Evolutionary conservation across 2,797 vertebrate genomes (phyloP), one percentile per base, ranked within the genome.

Genomic region (Neosalanx taihuensis): DNA sequence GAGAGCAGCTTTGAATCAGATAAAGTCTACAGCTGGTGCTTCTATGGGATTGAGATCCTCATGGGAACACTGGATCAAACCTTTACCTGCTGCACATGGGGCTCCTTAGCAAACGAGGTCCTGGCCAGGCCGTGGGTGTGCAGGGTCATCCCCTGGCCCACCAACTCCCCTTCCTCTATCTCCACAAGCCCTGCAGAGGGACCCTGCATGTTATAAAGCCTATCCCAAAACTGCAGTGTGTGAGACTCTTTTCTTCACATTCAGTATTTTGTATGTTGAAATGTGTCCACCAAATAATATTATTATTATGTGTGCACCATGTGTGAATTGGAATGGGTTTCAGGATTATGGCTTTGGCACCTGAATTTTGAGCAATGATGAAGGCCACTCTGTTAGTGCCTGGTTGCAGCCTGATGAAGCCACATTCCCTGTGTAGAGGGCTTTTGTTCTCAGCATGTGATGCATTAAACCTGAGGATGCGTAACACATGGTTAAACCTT

Each of bases 361-460:
- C 97, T 90, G 94, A 95, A 87, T 99, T 99, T 89, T 99, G 96
- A 75, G 97, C 96, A n/a, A 95, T 94, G 87, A 98, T 91, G 79
- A 99, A 98, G 56, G 96, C 96, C 90, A 99, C 96, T 85, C 89
- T 95, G 60, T 96, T 97, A 85, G 94, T 95, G 53, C 94, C 94
- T 0, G 95, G 95, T 82, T 99, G 91, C 80, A 97, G 89, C 80
- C 95, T 93, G 81, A 99, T 97, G 84, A 99, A 99, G 6, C 96
- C 96, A 53, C 93, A 96, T 59, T 99, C 97, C 71, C 95, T 91
- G 88, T 99, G 97, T 84, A 99, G 90, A 10, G 96, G 95, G 79
- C 94, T 99, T 84, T 91, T 95, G 1, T 92, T 96, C 75, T 97
- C 94, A 0, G 93, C 91, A 5, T 98, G 93, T 89, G 94, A 97